These are phyloP conservation scores for Diachrysia chrysitis DNA, from an alignment of 2,888 invertebrate genomes.

Conservation along the genomic window DNA sequence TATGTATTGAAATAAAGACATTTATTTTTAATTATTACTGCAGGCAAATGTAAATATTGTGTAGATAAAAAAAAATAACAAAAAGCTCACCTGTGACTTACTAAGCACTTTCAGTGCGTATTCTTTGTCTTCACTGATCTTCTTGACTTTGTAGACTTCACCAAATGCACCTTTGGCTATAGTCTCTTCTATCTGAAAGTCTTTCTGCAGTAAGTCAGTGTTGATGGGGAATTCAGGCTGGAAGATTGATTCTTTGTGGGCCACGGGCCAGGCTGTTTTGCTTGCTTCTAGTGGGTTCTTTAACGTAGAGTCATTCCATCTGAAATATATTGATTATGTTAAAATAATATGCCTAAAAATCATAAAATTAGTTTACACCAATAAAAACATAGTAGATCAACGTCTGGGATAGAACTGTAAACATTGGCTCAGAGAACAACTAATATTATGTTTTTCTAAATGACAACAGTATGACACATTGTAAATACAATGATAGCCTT, in stretches of 20 bases:
- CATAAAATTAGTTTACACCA: background rate
- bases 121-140: conserved; percentile 90
- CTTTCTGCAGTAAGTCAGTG: conserved; percentile 88
- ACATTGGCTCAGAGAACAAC: background rate
- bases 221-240: conserved; percentile 95
- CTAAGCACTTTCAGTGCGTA: conserved; percentile 96
- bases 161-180: conserved; percentile 98
- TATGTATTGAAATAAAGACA: too few relatives aligned
- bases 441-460: background rate
- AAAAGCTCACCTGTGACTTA: conserved; percentile 91
- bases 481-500: conserved; percentile 1
- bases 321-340: conserved; percentile 68
- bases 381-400: background rate
- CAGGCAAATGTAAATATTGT: too few relatives aligned
- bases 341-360: background rate
- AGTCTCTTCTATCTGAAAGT: conserved; percentile 91
- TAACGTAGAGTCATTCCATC: conserved; percentile 91
- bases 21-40: too few relatives aligned
- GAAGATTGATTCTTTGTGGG: conserved; percentile 95
- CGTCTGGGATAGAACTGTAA: too few relatives aligned
- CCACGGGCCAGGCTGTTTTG: conserved; percentile 95
- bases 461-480: background rate
- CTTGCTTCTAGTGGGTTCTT: conserved; percentile 88
- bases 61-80: background rate
- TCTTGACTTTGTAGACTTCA: conserved; percentile 94